Percentiles rank a stretch among this genome's conserved stretches.
Conservation (phyloP, 2,888 invertebrate genomes). For the Parasteatoda lunata region DNA sequence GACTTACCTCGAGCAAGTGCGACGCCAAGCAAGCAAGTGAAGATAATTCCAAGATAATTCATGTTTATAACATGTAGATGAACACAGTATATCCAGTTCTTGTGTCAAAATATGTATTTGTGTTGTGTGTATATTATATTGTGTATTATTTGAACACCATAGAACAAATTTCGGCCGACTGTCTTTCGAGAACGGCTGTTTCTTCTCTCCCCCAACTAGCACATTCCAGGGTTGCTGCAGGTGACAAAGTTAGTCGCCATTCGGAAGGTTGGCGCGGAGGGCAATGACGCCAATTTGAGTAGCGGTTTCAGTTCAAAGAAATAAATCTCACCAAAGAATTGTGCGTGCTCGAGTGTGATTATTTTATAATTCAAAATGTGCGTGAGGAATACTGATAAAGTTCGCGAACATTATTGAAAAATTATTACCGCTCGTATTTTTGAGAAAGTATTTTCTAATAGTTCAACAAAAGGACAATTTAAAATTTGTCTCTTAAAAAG, state of each 20-base stretch:
- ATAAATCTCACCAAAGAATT: no score
- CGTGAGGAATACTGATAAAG: no score
- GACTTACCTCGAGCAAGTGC: slow-evolving; percentile 61
- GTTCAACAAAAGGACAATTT: no score
- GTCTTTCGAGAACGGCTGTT: slow-evolving; percentile 40
- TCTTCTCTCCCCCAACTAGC: slow-evolving; percentile 27
- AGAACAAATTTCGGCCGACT: slow-evolving; percentile 50
- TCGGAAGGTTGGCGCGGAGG: background rate
- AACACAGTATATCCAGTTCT: slow-evolving; percentile 65
- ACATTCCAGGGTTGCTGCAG: slow-evolving; percentile 56
- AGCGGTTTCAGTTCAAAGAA: no score
- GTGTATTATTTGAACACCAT: slow-evolving; percentile 23
- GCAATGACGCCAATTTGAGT: background rate
- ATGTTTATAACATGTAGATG: slow-evolving; percentile 56
- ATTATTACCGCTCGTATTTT: no score
- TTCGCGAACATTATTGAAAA: no score
- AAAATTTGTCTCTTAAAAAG: no score
- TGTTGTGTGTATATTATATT: slow-evolving; percentile 23
- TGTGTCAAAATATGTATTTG: slow-evolving; percentile 35
- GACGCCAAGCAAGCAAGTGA: slow-evolving; percentile 40
- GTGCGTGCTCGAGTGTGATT: no score
- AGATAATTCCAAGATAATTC: slow-evolving; percentile 63
- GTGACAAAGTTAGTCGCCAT: slow-evolving; percentile 8
- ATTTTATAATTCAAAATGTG: no score
- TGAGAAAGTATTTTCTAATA: no score